Percentiles rank a stretch among this genome's conserved stretches.
Conservation (phyloP, 2,797 vertebrate genomes). For the Holocentrus rufus region DNA sequence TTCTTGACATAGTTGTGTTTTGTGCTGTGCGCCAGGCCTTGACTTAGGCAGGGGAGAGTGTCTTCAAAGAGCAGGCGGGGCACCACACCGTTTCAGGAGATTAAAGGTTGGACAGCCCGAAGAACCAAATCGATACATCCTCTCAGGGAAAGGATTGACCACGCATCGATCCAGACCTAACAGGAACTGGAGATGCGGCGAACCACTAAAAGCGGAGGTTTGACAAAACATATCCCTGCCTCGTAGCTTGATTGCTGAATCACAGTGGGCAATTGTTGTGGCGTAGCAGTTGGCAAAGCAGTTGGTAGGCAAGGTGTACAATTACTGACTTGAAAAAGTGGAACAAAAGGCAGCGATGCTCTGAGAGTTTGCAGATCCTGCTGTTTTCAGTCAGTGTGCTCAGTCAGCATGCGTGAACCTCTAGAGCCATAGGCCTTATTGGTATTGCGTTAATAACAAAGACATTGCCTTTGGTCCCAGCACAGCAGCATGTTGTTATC, state of each 20-base stretch:
- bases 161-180: conserved; percentile 78
- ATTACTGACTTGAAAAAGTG: conserved; percentile 38
- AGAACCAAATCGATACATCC: conserved; percentile 79
- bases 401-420: conserved; percentile 16
- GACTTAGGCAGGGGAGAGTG: conserved; percentile 59
- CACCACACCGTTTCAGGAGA: conserved; percentile 74
- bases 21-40: conserved; percentile 35
- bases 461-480: background rate
- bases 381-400: conserved; percentile 20
- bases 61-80: conserved; percentile 70
- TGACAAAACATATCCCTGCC: conserved; percentile 47
- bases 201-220: conserved; percentile 52
- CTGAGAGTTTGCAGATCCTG: background rate
- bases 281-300: conserved; percentile 53
- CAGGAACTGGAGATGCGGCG: conserved; percentile 68
- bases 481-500: background rate
- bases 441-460: conserved; percentile 6
- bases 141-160: conserved; percentile 80
- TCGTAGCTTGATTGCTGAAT: conserved; percentile 62
- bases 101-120: conserved; percentile 79
- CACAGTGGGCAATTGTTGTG: conserved; percentile 39
- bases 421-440: background rate
- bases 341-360: background rate
- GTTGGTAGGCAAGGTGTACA: conserved; percentile 41
- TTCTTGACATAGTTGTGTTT: conserved; percentile 65